Base-by-base conservation (phyloP, 2,113 vertebrate genomes). In the Macquaria ambigua region DNA sequence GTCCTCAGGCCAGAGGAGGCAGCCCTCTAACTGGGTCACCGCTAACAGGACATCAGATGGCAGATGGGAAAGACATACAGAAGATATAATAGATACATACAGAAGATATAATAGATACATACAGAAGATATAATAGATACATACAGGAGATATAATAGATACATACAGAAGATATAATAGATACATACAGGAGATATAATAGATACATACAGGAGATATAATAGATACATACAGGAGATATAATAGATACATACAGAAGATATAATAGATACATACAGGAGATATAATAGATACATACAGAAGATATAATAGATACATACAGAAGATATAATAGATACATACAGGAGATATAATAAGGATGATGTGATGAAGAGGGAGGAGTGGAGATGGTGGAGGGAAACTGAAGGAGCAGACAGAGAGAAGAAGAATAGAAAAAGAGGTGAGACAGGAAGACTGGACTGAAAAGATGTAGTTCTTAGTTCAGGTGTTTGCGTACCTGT, bases 21-120 rank as follows among this genome's bases (percentile, higher is more conserved):
- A 79, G 50, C 78, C 56, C 74, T 90, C 81, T 87, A 92, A 92
- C 74, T 92, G 82, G 91, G 91, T 89, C 91, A 90, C 16, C n/a
- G 72, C 85, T 79, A 79, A 82, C 81, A 82, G 85, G 70, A 70
- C 79, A 72, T 87, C 75, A 77, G 89, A 81, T 81, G 79, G 70
- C 58, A 81, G 87, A 78, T 61, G 68, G 72, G 78, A n/a, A 50
- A 10, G n/a, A n/a, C n/a, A n/a, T n/a, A n/a, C n/a, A n/a, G n/a
- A n/a, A n/a, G 50, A 46, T 39, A 68, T 14, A 48, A 14, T 5
- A 73, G 66, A 66, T 18, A 48, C 28, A 31, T 2, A 31, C 28
- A 31, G 6, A 63, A 75, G 72, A 59, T 31, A 8, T 43, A 80
- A 58, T 71, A 20, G n/a, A n/a, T n/a, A n/a, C n/a, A n/a, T n/a